Percentiles rank a stretch among this genome's conserved stretches.
These are phyloP conservation scores for Trogon surrucura DNA, from an alignment of 2,113 vertebrate genomes.

Conservation along the genomic window DNA sequence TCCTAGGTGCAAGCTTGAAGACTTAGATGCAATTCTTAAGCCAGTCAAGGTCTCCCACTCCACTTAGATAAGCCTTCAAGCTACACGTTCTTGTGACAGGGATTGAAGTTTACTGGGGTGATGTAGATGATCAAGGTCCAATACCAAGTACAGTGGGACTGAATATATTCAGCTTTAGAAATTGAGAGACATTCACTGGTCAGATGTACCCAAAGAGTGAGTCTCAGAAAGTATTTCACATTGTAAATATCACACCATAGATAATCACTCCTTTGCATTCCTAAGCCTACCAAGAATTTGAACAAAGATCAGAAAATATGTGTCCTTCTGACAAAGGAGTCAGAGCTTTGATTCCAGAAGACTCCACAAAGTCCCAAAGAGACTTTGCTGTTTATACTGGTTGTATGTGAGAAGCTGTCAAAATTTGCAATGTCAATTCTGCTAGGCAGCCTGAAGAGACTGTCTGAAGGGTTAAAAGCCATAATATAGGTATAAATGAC, in stretches of 20 bases:
- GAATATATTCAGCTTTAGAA: neutral
- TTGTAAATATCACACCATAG: neutral
- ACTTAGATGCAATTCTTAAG: neutral
- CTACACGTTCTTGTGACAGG: neutral
- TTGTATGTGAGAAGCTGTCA: neutral
- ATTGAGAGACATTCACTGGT: accelerated
- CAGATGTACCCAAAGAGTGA: neutral
- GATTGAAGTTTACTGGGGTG: neutral
- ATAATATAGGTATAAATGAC: neutral
- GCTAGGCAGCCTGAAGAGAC: neutral
- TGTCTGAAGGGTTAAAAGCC: neutral
- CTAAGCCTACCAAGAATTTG: neutral
- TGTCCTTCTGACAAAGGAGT: neutral
- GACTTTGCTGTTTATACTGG: neutral
- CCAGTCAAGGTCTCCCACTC: neutral
- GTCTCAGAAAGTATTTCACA: neutral
- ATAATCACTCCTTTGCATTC: neutral
- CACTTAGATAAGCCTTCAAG: neutral
- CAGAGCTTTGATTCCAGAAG: neutral
- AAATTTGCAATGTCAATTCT: neutral
- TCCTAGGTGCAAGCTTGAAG: neutral
- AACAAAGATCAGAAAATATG: neutral
- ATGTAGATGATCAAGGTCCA: neutral
- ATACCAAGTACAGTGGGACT: neutral
- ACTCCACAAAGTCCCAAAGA: neutral